Percentiles rank a stretch among this genome's conserved stretches.
phyloP scores from a whole-genome alignment of 2,888 invertebrate species.

The Epistrophe grossulariae region DNA sequence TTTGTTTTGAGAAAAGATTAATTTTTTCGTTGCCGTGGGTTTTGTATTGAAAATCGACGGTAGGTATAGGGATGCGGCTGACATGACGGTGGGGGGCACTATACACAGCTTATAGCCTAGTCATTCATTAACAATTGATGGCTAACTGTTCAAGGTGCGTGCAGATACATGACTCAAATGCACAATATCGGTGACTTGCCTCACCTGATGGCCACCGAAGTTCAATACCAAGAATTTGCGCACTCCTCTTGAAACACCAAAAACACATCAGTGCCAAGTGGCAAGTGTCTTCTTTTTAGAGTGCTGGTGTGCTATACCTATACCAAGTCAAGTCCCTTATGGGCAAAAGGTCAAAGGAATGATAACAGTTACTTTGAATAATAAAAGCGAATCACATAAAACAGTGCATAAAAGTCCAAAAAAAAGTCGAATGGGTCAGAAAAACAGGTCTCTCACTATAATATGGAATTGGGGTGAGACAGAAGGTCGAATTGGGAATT shows the following conservation, averaged over 20 bases:
- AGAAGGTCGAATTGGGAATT: slow-evolving; percentile 82
- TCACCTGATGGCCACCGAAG: slow-evolving; percentile 51
- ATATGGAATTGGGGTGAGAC: slow-evolving; percentile 35
- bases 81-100: neutral
- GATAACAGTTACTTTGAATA: slow-evolving; percentile 71
- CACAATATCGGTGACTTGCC: slow-evolving; percentile 44
- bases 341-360: slow-evolving; percentile 70
- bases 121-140: slow-evolving; percentile 72
- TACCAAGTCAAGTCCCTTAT: slow-evolving; percentile 29
- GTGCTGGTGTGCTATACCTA: slow-evolving; percentile 13
- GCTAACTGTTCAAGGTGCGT: slow-evolving; percentile 76
- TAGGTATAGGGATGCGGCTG: neutral
- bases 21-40: slow-evolving; percentile 59
- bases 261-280: slow-evolving; percentile 19
- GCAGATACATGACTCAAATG: slow-evolving; percentile 66
- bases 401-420: slow-evolving; percentile 71
- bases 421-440: slow-evolving; percentile 60
- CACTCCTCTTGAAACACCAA: slow-evolving; percentile 18
- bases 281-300: slow-evolving; percentile 20
- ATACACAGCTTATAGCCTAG: slow-evolving; percentile 25
- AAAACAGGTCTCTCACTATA: slow-evolving; percentile 10
- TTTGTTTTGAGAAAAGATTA: slow-evolving; percentile 73
- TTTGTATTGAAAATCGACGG: neutral
- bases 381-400: slow-evolving; percentile 73
- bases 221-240: slow-evolving; percentile 50